Base-by-base conservation (phyloP, 2,113 vertebrate species). In the Setophaga kirtlandii region DNA sequence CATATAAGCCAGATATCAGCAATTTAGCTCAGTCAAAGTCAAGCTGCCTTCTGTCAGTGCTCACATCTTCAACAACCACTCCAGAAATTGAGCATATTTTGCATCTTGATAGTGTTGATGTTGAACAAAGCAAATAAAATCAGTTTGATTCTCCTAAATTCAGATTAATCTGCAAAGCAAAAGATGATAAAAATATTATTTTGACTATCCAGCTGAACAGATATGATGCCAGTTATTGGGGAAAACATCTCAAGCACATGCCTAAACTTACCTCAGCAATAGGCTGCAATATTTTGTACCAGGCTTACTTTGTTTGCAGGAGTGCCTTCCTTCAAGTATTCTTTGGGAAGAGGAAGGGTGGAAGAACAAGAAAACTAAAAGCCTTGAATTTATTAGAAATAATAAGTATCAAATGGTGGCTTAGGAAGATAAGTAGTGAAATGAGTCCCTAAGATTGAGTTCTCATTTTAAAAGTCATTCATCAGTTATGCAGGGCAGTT, bases 111-210 rank as follows among this genome's bases (percentile, higher is more conserved):
- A 63, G 56, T 47, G 52, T 28, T 73, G 23, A 39, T 93, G 22
- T 59, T 78, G 30, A 95, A 96, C 86, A 87, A 94, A 86, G 39
- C 37, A 97, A 97, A 94, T 46, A 82, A 97, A 97, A 78, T 94
- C 88, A 96, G 41, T 76, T 85, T 89, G 77, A 93, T 87, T 97
- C 88, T 95, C 58, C 83, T 95, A 92, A 96, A 92, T 90, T 97
- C 85, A 86, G 55, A 94, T 96, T 95, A 95, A 91, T 90, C 77
- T 95, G 50, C n/a, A 97, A 91, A 90, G 31, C 60, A 94, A 9
- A 92, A 58, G 87, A 71, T 91, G 86, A 95, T 68, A 93, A 96
- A 95, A 97, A 64, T 27, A 47, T 89, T 96, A 96, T 97, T 98
- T 98, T 98, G 87, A 93, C 93, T 96, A 68, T 89, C 65, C 92